A percentile compares a stretch with the other conserved stretches of the same genome.
phyloP scores from a whole-genome alignment of 2,113 vertebrate genomes.

The Siniperca knerii region DNA sequence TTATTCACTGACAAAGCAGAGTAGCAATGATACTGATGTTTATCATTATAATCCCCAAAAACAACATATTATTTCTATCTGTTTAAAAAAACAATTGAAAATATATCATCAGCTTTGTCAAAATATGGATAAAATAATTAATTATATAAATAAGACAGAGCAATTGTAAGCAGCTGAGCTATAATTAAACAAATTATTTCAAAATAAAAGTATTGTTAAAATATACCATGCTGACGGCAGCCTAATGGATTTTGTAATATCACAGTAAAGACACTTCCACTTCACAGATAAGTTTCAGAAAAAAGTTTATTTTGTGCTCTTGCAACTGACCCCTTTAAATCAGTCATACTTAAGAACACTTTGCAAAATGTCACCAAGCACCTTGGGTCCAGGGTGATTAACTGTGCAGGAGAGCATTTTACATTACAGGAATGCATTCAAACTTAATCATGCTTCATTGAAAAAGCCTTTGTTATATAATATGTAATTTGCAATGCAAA shows the following conservation, averaged over 20 bases:
- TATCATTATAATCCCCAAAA: conserved; percentile 15
- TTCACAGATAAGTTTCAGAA: not conserved
- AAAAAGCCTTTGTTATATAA: conserved; percentile 31
- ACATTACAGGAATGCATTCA: conserved; percentile 26
- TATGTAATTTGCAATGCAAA: conserved; percentile 41
- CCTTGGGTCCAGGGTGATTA: conserved; percentile 40
- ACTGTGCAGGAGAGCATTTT: conserved; percentile 37
- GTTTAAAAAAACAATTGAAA: not conserved
- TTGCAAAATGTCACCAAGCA: conserved; percentile 56
- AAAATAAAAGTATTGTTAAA: not conserved
- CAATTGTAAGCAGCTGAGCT: not conserved
- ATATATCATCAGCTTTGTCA: not conserved
- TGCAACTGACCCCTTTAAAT: conserved; percentile 47
- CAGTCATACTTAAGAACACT: conserved; percentile 54
- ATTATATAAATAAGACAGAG: not conserved
- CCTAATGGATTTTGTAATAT: not conserved
- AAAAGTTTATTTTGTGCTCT: conserved; percentile 5
- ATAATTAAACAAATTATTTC: not conserved
- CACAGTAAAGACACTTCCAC: not conserved
- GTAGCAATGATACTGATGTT: not conserved
- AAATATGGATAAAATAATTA: not conserved
- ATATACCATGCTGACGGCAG: not conserved
- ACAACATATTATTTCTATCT: not conserved
- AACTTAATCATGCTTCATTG: conserved; percentile 21
- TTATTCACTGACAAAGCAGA: conserved; percentile 34